Evolutionary conservation across 2,888 invertebrate genomes (phyloP), one percentile per base, ranked within the genome.

Genomic region (Trissolcus brochymenae): DNA sequence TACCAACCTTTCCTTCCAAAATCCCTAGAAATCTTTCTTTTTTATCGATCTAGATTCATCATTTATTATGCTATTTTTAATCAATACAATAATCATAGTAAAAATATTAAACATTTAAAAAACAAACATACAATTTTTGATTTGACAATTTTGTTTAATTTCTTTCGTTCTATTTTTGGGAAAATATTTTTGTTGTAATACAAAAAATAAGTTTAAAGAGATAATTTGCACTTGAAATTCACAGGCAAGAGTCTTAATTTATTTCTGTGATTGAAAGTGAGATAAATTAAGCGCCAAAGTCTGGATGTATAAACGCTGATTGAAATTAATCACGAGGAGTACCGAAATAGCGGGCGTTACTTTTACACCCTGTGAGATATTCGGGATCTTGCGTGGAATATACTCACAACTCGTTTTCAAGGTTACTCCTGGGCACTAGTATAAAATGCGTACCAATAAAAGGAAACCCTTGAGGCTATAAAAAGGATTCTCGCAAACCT

Each of bases 21-120:
- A 41, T 70, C 68, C 68, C 68, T 61, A 70, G 68, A 29, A n/a
- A 9, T 43, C 35, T 35, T 1, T 9, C 14, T 13, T 21, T 13
- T 9, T 59, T 53, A 68, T 68, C 54, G 68, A 68, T 53, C 68
- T 14, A 13, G 67, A 67, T 67, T 67, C 57, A 67, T 51, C n/a
- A 16, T 16, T 11, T 21, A 6, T 19, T 19, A 17, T n/a, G n/a
- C 19, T 19, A 16, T 46, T 16, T 6, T 43, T 13, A 43, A 43
- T n/a, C 43, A 14, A 25, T 25, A 25, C 25, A 6, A 25, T 25
- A 25, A 25, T 25, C 4, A 6, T 25, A 25, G 4, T 4, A 25
- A 6, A 25, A 4, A 21, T 4, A 21, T 21, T 21, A 21, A 21
- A 21, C 1, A 21, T 21, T 21, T 21, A 21, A 21, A 21, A 21